phyloP scores from a whole-genome alignment of 2,113 vertebrate species.

The Mobula birostris region DNA sequence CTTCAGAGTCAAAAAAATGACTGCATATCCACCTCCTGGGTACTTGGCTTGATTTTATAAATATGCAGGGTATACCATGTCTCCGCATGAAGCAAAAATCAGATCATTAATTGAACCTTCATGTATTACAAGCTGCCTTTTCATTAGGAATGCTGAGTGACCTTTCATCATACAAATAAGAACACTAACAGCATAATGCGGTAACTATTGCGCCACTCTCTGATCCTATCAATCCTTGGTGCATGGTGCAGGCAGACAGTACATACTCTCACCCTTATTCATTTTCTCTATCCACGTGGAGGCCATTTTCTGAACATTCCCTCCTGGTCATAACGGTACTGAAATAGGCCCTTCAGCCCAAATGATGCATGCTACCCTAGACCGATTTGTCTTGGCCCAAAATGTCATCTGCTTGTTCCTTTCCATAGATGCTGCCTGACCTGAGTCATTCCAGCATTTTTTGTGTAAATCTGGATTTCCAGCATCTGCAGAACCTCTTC shows the following conservation, averaged over 20 bases:
- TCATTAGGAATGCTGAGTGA: conserved; percentile 17
- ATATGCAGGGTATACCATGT: neutral
- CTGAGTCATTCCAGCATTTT: too few relatives aligned
- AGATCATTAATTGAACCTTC: conserved; percentile 19
- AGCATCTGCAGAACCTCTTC: too few relatives aligned
- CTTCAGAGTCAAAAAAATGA: conserved; percentile 8
- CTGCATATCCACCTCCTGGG: neutral
- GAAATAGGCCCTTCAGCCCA: too few relatives aligned
- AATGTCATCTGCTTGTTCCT: too few relatives aligned
- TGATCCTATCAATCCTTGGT: neutral
- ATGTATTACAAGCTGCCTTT: neutral
- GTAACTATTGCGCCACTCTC: neutral
- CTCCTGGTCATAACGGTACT: too few relatives aligned
- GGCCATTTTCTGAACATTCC: too few relatives aligned
- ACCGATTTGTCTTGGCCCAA: too few relatives aligned
- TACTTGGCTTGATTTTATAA: neutral
- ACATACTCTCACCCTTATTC: too few relatives aligned
- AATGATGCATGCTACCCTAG: too few relatives aligned
- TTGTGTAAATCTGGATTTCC: too few relatives aligned
- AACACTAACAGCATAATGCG: neutral
- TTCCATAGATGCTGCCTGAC: too few relatives aligned
- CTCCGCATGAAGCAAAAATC: neutral
- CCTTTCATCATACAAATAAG: neutral
- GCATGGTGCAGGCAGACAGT: neutral
- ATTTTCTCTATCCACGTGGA: neutral